Percentiles rank a stretch among this genome's conserved stretches.
Conservation (phyloP, 1,140 invertebrate genomes). For the Nephotettix cincticeps region DNA sequence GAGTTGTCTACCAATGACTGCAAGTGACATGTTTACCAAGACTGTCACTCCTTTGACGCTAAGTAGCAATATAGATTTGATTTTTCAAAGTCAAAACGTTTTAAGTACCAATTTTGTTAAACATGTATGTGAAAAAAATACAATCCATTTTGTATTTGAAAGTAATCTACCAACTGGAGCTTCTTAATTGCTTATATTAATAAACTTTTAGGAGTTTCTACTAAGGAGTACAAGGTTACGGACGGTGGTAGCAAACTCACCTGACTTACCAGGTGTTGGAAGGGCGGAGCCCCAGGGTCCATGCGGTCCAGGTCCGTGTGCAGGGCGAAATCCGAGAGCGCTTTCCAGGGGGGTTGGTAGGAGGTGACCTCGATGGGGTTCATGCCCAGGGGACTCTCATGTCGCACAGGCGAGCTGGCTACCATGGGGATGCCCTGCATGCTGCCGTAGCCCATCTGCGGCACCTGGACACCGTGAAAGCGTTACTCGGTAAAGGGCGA, state of each 20-base stretch:
- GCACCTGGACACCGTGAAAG: conserved; percentile 67
- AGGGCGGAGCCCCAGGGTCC: conserved; percentile 83
- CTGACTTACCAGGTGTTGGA: conserved; percentile 95
- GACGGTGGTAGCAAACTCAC: conserved; percentile 52
- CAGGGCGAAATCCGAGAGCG: conserved; percentile 90
- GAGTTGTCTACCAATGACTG: no score
- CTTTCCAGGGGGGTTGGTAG: conserved; percentile 97
- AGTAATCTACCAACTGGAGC: no score
- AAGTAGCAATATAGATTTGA: no score
- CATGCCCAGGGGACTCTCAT: conserved; percentile 85
- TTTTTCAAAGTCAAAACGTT: no score
- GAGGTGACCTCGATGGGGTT: conserved; percentile 89
- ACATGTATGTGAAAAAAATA: no score
- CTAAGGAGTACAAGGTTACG: no score
- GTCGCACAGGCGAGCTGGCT: conserved; percentile 90
- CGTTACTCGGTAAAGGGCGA: not conserved
- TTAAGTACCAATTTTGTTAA: no score
- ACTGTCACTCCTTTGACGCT: no score
- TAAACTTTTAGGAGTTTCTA: no score
- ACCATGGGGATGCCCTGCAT: conserved; percentile 98
- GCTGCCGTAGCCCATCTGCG: conserved; percentile 85
- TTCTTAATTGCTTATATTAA: no score
- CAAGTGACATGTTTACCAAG: no score
- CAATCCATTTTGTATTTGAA: no score
- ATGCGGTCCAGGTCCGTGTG: conserved; percentile 88